A percentile compares a stretch with the other conserved stretches of the same genome.
phyloP scores from a whole-genome alignment of 1,140 invertebrate species.

The Ganaspis sp. region DNA sequence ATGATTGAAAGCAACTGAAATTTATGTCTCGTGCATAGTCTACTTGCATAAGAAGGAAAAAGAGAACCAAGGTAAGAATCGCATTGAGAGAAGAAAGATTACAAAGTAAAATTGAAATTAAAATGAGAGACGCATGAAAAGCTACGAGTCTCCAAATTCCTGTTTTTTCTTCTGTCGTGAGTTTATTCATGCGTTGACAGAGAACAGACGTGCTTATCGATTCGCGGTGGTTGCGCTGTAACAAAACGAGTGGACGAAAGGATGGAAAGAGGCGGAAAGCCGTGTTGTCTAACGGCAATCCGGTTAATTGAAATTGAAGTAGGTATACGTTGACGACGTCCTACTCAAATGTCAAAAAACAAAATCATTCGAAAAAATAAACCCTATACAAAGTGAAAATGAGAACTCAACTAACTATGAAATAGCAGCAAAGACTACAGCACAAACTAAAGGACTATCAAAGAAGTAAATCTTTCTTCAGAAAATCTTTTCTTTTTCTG shows the following conservation, averaged over 20 bases:
- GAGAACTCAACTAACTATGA: neutral
- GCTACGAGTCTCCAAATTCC: neutral
- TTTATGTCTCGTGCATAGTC: too few species aligned
- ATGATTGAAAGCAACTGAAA: too few species aligned
- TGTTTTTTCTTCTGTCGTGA: neutral
- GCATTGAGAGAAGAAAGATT: neutral
- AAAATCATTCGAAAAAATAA: neutral
- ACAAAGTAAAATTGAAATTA: conserved; percentile 11
- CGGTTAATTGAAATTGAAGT: conserved; percentile 53
- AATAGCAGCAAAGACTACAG: too few species aligned
- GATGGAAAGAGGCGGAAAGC: neutral
- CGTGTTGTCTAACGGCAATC: conserved; percentile 47
- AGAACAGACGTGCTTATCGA: conserved; percentile 49
- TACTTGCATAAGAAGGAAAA: neutral
- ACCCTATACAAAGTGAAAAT: neutral
- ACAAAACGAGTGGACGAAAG: neutral
- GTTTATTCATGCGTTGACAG: conserved; percentile 16
- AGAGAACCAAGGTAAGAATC: neutral
- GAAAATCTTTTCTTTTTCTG: too few species aligned
- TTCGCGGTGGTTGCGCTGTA: conserved; percentile 39
- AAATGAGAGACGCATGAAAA: neutral
- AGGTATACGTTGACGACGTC: neutral
- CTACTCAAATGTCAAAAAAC: neutral
- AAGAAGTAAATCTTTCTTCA: too few species aligned
- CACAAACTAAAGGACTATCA: too few species aligned